These are phyloP conservation scores for Tetragonula clypearis DNA, from an alignment of 1,140 invertebrate genomes.

Conservation along the genomic window DNA sequence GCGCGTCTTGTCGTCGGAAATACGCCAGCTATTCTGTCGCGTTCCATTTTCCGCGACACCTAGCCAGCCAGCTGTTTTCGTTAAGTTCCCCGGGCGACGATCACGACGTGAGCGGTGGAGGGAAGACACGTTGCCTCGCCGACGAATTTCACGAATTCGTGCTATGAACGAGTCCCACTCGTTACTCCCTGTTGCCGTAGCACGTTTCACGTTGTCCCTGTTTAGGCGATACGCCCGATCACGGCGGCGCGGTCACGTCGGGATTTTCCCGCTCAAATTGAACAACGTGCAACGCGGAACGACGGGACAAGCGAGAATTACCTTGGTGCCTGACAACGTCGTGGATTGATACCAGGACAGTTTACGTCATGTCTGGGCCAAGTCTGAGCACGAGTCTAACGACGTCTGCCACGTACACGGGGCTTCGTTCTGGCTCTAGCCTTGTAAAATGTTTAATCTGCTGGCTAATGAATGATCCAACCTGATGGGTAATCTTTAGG, in stretches of 20 bases:
- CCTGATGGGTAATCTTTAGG: neutral
- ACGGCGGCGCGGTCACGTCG: neutral
- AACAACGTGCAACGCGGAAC: neutral
- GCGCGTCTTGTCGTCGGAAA: conserved; percentile 30
- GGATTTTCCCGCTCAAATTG: conserved; percentile 7
- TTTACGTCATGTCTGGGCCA: neutral
- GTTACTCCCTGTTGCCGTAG: too few species aligned
- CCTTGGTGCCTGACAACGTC: neutral
- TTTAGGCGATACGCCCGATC: neutral
- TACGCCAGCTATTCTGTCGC: conserved; percentile 21
- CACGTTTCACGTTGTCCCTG: neutral
- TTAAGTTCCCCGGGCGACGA: neutral
- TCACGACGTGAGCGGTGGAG: neutral
- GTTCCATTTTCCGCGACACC: neutral
- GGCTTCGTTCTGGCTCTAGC: neutral
- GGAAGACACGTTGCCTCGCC: neutral
- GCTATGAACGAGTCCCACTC: neutral
- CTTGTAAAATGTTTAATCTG: conserved; percentile 25
- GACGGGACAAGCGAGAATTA: neutral
- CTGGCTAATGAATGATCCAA: neutral
- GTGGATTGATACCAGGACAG: conserved; percentile 7
- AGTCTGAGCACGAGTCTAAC: neutral
- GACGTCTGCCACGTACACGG: neutral
- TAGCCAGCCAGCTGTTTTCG: conserved; percentile 8
- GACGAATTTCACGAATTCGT: conserved; percentile 19